phyloP scores from a whole-genome alignment of 1,140 invertebrate genomes.

The Drosophila pseudoobscura region DNA sequence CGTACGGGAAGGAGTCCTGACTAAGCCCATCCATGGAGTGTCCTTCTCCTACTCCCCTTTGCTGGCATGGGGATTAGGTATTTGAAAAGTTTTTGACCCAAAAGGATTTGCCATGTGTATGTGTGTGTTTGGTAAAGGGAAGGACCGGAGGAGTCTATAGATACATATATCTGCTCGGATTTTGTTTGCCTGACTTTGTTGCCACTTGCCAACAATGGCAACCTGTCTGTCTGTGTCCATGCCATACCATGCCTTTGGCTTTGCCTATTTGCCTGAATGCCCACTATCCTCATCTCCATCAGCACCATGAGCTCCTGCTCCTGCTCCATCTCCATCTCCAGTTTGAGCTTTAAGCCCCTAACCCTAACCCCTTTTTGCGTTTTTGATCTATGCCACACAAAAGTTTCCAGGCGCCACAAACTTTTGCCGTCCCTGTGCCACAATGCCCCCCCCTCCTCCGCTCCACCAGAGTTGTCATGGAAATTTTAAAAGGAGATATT shows the following conservation, averaged over 20 bases:
- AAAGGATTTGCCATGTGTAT: constrained; percentile 61
- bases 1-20: constrained; percentile 30
- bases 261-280: constrained; percentile 76
- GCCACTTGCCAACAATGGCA: constrained; percentile 76
- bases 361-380: constrained; percentile 57
- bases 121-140: constrained; percentile 15
- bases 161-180: constrained; percentile 44
- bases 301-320: constrained; percentile 41
- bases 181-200: constrained; percentile 80
- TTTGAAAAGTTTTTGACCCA: constrained; percentile 80
- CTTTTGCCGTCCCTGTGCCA: constrained; percentile 9
- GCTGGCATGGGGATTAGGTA: constrained; percentile 71
- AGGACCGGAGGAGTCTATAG: constrained; percentile 31
- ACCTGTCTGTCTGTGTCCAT: constrained; percentile 42
- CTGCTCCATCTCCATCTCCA: constrained; percentile 14
- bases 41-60: constrained; percentile 38
- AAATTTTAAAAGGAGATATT: constrained; percentile 52
- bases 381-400: constrained; percentile 71
- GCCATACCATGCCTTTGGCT: constrained; percentile 24
- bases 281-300: constrained; percentile 73
- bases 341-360: constrained; percentile 31
- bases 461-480: constrained; percentile 53
- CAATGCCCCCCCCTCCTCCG: not conserved
- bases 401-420: constrained; percentile 64
- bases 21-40: constrained; percentile 2